These are phyloP conservation scores for Epicauta chinensis DNA, from an alignment of 1,140 invertebrate species.

Conservation along the genomic window DNA sequence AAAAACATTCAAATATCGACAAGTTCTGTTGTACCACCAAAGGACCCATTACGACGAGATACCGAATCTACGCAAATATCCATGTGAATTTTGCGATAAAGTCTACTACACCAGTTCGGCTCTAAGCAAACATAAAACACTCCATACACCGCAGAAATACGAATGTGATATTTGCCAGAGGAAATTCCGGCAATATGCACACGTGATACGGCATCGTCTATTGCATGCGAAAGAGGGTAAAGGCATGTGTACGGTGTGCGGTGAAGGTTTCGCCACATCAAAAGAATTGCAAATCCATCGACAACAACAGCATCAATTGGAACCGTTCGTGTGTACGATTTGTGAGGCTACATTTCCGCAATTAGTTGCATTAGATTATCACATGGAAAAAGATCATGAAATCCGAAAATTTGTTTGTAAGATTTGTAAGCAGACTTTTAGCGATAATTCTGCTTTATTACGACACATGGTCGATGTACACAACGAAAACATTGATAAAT, in stretches of 20 bases:
- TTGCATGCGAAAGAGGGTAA: constrained; percentile 49
- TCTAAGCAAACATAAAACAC: constrained; percentile 39
- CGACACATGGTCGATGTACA: constrained; percentile 28
- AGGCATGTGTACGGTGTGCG: constrained; percentile 27
- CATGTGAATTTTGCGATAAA: constrained; percentile 43
- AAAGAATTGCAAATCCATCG: constrained; percentile 33
- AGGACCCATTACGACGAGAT: constrained; percentile 34
- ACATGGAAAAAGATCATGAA: constrained; percentile 27
- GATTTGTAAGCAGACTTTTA: constrained; percentile 43
- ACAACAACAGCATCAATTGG: too few relatives aligned
- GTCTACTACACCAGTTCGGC: constrained; percentile 42
- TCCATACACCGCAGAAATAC: constrained; percentile 44
- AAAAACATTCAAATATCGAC: constrained; percentile 34
- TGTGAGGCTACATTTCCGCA: constrained; percentile 46
- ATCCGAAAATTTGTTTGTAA: constrained; percentile 43
- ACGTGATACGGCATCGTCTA: constrained; percentile 41
- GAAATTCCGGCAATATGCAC: constrained; percentile 45
- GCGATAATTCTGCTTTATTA: constrained; percentile 26
- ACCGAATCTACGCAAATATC: constrained; percentile 24
- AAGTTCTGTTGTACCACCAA: constrained; percentile 32
- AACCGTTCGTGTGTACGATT: constrained; percentile 55
- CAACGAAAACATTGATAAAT: constrained; percentile 4
- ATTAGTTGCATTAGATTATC: constrained; percentile 30
- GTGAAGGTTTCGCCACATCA: constrained; percentile 33
- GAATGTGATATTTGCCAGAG: constrained; percentile 48